These are phyloP conservation scores for Lasioglossum lativentre DNA, from an alignment of 2,888 invertebrate species.

Conservation along the genomic window DNA sequence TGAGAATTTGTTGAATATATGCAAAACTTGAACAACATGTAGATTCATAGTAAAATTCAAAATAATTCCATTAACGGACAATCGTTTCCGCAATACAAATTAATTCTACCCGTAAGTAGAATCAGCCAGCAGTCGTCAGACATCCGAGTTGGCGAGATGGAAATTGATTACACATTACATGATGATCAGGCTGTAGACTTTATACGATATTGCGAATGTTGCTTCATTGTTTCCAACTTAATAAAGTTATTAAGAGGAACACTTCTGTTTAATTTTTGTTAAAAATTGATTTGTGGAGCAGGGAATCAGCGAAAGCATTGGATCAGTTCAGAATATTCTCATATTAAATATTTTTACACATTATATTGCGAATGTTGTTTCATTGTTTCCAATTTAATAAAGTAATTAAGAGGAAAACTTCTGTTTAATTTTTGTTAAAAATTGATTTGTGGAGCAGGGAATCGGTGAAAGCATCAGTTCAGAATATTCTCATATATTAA, in stretches of 20 bases:
- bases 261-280: not conserved
- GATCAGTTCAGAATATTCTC: not conserved
- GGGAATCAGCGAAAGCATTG: not conserved
- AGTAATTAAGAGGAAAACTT: not conserved
- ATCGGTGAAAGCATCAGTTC: not conserved
- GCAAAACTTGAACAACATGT: not conserved
- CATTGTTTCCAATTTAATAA: not conserved
- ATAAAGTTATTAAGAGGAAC: not conserved
- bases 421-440: not conserved
- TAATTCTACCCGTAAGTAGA: not conserved
- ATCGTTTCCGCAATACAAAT: not conserved
- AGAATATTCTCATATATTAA: not conserved
- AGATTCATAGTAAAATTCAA: not conserved
- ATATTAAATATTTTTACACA: too few species aligned
- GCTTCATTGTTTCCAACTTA: not conserved
- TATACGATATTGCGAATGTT: too few species aligned
- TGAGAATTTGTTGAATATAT: constrained; percentile 63
- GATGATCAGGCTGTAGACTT: too few species aligned
- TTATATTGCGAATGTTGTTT: not conserved
- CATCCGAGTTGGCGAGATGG: not conserved
- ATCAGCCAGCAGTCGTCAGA: not conserved
- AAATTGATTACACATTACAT: too few species aligned
- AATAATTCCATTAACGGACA: constrained; percentile 16
- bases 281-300: not conserved
- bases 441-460: not conserved